Evolutionary conservation across 2,113 vertebrate genomes (phyloP).

Genomic region (Dissostichus mawsoni): DNA sequence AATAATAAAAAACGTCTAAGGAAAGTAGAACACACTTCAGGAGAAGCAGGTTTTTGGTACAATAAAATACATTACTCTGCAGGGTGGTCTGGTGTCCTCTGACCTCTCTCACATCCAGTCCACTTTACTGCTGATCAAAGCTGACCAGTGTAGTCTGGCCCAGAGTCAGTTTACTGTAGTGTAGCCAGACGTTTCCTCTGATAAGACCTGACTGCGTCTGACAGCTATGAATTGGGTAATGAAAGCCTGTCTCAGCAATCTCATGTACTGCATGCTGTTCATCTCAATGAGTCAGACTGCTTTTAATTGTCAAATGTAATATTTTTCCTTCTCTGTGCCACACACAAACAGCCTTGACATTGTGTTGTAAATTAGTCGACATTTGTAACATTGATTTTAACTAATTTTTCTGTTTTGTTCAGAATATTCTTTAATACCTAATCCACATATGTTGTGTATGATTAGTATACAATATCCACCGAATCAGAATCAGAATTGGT

Average conservation of each 20-base stretch:
- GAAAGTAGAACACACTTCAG: conserved; percentile 47
- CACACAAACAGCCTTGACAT: conserved; percentile 1
- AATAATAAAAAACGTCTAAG: conserved; percentile 27
- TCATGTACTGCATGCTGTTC: conserved; percentile 57
- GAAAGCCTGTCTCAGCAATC: conserved; percentile 71
- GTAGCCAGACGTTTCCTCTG: conserved; percentile 71
- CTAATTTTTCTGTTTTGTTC: neutral
- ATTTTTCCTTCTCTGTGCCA: conserved; percentile 15
- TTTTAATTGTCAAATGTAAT: conserved; percentile 55
- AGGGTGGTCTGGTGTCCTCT: conserved; percentile 12
- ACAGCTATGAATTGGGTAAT: conserved; percentile 63
- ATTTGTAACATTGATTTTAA: neutral
- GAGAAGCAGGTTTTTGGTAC: conserved; percentile 20
- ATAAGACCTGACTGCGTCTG: conserved; percentile 63
- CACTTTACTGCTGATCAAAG: conserved; percentile 59
- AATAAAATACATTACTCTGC: neutral
- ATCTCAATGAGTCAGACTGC: conserved; percentile 48
- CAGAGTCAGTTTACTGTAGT: conserved; percentile 55
- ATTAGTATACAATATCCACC: neutral
- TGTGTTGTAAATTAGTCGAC: conserved; percentile 12
- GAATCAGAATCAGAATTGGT: neutral
- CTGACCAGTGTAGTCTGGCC: conserved; percentile 48
- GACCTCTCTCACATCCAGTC: conserved; percentile 53
- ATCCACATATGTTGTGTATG: neutral
- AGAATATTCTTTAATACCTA: neutral